Evolutionary conservation across 2,888 invertebrate genomes (phyloP).

Genomic region (Odontothrips loti): DNA sequence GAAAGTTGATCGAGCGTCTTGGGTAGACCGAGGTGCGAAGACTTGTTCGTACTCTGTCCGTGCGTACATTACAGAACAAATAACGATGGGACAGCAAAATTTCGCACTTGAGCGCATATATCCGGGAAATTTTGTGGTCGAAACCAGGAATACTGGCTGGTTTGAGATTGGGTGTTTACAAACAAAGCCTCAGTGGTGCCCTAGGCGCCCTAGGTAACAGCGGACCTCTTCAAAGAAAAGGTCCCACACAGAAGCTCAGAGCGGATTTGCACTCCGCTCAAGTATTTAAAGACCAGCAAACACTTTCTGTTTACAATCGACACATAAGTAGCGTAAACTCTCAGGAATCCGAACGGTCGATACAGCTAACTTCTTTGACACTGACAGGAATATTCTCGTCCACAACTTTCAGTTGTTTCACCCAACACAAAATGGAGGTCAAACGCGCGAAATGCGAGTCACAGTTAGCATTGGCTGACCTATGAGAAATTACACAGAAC

Average conservation of each 20-base stretch:
- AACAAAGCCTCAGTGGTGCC: background rate
- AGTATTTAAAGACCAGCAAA: too few relatives aligned
- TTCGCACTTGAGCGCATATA: background rate
- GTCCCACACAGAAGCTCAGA: background rate
- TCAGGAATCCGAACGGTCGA: background rate
- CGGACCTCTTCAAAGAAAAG: background rate
- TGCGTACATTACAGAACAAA: background rate
- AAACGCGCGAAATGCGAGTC: too few relatives aligned
- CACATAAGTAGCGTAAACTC: too few relatives aligned
- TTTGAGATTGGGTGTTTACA: background rate
- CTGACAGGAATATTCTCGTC: constrained; percentile 16
- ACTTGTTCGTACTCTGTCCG: background rate
- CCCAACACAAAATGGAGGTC: constrained; percentile 9
- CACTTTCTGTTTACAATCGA: too few relatives aligned
- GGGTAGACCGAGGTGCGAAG: background rate
- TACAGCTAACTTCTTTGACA: constrained; percentile 14
- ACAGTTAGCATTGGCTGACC: too few relatives aligned
- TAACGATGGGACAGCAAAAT: background rate
- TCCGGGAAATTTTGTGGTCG: background rate
- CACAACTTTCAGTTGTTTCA: constrained; percentile 7
- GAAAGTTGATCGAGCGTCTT: constrained; percentile 39
- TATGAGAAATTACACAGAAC: too few relatives aligned
- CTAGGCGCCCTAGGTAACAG: background rate
- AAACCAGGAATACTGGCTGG: background rate
- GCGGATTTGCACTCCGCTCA: too few relatives aligned